These are phyloP conservation scores for Neosilurus hyrtlii DNA, from an alignment of 2,797 vertebrate species.

Conservation along the genomic window DNA sequence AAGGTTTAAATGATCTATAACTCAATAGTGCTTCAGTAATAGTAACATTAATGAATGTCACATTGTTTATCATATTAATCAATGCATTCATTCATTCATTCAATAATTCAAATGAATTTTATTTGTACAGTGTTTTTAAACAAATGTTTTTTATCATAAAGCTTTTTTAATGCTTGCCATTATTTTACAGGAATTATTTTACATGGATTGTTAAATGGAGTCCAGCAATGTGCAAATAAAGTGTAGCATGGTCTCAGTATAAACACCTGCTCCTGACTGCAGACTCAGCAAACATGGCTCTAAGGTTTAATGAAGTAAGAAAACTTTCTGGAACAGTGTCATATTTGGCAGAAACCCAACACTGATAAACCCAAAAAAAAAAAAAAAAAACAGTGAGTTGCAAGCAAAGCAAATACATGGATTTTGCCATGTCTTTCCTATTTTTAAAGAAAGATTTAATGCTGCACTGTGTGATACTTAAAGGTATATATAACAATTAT, in stretches of 20 bases:
- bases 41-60: not conserved
- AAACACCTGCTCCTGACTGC: not conserved
- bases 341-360: not conserved
- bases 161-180: not conserved
- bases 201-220: not conserved
- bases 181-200: not conserved
- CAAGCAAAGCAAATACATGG: no score
- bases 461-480: no score
- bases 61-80: not conserved
- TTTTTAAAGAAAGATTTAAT: no score
- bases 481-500: no score
- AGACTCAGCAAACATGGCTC: not conserved
- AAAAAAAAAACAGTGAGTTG: not conserved
- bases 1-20: not conserved
- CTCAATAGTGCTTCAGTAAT: not conserved
- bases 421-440: no score
- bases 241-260: not conserved
- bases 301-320: not conserved
- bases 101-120: not conserved
- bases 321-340: not conserved
- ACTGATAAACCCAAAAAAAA: not conserved
- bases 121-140: not conserved
- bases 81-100: not conserved
- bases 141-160: not conserved
- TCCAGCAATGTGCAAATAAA: not conserved